phyloP scores from a whole-genome alignment of 2,888 invertebrate species.

The Adelognathus sp. region DNA sequence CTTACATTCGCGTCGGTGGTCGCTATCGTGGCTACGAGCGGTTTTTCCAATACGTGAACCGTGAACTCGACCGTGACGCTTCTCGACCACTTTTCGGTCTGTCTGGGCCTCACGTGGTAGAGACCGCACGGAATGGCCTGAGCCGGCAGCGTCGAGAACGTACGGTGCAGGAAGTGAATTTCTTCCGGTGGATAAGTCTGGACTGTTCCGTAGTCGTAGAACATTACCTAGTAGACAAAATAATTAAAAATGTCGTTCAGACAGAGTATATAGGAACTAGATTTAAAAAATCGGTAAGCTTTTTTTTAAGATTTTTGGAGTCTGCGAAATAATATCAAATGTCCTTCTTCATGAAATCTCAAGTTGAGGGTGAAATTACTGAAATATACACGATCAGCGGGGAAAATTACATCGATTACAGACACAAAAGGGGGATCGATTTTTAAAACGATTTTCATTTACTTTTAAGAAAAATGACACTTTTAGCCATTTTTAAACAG shows the following conservation, averaged over 20 bases:
- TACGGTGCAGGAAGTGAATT: constrained; percentile 71
- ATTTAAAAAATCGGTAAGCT: neutral
- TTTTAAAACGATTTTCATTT: no score
- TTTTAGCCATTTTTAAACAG: no score
- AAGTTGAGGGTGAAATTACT: no score
- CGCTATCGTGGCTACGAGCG: constrained; percentile 67
- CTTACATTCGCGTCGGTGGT: constrained; percentile 67
- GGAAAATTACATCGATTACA: no score
- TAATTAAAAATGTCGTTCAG: constrained; percentile 6
- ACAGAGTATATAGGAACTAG: neutral
- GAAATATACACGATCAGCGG: no score
- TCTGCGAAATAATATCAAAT: no score
- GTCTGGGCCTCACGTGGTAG: constrained; percentile 68
- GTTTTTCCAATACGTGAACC: constrained; percentile 53
- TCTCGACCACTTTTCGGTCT: constrained; percentile 65
- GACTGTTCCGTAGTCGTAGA: constrained; percentile 78
- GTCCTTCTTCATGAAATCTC: no score
- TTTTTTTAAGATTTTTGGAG: neutral
- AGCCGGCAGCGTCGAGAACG: constrained; percentile 72
- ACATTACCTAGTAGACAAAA: constrained; percentile 70
- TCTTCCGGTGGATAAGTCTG: constrained; percentile 67
- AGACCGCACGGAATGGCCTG: constrained; percentile 77
- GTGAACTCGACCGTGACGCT: constrained; percentile 63
- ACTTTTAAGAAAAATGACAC: no score
- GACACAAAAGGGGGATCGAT: no score